Conservation (phyloP, 2,113 vertebrate genomes). For the Pampusana beccarii region DNA sequence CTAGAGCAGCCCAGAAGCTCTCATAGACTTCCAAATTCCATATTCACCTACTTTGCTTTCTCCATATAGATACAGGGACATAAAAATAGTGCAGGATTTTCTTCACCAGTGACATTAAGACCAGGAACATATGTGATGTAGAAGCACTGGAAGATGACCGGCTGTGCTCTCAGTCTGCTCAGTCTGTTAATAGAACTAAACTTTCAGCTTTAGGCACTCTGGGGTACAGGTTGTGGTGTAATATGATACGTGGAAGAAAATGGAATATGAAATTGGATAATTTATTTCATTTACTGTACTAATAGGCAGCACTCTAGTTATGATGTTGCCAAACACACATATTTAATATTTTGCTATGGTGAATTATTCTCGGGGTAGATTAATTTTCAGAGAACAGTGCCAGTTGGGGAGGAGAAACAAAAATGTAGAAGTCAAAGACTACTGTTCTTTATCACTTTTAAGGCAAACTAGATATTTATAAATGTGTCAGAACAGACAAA, state of each 20-base stretch:
- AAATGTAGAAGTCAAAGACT: not conserved
- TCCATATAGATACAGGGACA: not conserved
- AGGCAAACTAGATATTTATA: not conserved
- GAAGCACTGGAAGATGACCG: slow-evolving; percentile 38
- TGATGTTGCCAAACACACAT: not conserved
- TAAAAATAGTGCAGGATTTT: not conserved
- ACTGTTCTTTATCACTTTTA: not conserved
- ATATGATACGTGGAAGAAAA: slow-evolving; percentile 19
- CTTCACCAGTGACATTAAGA: not conserved
- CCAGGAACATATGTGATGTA: slow-evolving; percentile 19
- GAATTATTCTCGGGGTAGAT: not conserved
- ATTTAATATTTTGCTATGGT: slow-evolving; percentile 33
- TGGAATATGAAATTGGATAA: slow-evolving; percentile 51
- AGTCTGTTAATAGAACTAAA: not conserved
- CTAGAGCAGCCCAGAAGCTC: not conserved
- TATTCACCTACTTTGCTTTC: not conserved
- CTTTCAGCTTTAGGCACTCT: slow-evolving; percentile 23
- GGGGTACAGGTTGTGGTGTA: not conserved
- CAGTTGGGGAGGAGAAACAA: not conserved
- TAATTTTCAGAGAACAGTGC: not conserved
- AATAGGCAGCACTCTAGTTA: not conserved
- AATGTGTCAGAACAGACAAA: not conserved
- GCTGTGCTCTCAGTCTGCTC: slow-evolving; percentile 44
- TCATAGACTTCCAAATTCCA: not conserved
- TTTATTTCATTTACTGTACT: slow-evolving; percentile 29